Percentiles rank a stretch among this genome's conserved stretches.
phyloP scores from a whole-genome alignment of 2,888 invertebrate genomes.

The Dichetophora obliterata region DNA sequence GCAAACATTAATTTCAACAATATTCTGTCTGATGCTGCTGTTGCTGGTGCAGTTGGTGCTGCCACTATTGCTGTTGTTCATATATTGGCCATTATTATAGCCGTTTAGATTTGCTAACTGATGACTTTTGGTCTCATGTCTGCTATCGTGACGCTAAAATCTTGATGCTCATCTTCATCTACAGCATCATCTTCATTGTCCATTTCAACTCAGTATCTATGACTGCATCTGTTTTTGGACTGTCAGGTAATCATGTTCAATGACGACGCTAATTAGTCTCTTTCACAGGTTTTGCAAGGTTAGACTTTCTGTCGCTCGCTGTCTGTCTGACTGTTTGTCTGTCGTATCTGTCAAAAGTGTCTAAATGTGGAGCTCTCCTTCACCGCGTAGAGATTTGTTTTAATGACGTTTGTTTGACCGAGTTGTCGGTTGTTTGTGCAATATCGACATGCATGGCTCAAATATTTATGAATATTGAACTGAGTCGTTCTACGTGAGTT shows the following conservation, averaged over 20 bases:
- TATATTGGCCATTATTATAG: neutral
- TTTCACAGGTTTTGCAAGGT: constrained; percentile 29
- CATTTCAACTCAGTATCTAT: neutral
- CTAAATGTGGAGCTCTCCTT: constrained; percentile 22
- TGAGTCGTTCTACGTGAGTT: constrained; percentile 17
- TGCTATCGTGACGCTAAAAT: neutral
- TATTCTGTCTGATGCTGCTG: neutral
- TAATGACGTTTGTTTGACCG: neutral
- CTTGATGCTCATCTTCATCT: neutral
- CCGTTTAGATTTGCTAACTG: neutral
- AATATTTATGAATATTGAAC: constrained; percentile 30
- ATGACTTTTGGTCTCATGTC: neutral
- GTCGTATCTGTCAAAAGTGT: constrained; percentile 21
- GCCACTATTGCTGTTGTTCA: too few species aligned
- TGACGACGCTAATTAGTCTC: constrained; percentile 39
- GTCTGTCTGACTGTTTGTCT: constrained; percentile 2
- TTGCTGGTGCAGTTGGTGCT: neutral
- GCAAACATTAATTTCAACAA: neutral
- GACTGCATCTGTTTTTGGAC: neutral
- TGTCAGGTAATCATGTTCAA: constrained; percentile 36
- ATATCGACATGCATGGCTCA: neutral
- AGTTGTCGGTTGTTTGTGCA: neutral
- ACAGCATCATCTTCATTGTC: neutral
- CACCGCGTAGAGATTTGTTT: neutral
- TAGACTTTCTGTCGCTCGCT: neutral